phyloP scores from a whole-genome alignment of 2,113 vertebrate genomes.

The Amblyornis subalaris region DNA sequence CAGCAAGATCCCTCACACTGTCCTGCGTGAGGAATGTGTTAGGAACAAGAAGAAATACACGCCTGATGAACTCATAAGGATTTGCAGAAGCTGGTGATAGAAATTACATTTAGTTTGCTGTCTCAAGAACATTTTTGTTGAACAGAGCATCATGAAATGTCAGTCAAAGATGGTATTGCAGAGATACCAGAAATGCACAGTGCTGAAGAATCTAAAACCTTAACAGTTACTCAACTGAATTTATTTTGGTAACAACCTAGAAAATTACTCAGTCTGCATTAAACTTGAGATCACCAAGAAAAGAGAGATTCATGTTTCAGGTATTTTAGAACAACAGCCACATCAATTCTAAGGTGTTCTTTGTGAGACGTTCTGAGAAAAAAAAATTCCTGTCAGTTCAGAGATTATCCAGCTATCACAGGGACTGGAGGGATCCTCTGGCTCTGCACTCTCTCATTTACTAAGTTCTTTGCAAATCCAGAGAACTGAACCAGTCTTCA shows the following conservation, averaged over 20 bases:
- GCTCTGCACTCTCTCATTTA: neutral
- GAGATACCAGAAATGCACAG: neutral
- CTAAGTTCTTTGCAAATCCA: neutral
- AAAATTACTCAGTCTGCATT: neutral
- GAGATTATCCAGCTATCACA: neutral
- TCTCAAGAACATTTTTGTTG: neutral
- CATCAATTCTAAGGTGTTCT: neutral
- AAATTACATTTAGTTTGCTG: neutral
- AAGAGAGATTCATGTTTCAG: neutral
- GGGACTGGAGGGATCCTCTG: neutral
- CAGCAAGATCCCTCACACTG: neutral
- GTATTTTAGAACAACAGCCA: neutral
- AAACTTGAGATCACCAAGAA: neutral
- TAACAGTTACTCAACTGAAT: neutral
- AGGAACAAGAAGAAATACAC: neutral
- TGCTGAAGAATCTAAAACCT: neutral
- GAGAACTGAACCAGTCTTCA: neutral
- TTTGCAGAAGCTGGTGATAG: neutral
- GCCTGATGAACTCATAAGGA: neutral
- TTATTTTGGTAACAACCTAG: neutral
- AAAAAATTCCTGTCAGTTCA: neutral
- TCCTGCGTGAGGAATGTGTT: neutral
- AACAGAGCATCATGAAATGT: neutral
- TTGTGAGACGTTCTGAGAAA: neutral
- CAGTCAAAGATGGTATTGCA: neutral